A percentile compares a stretch with the other conserved stretches of the same genome.
Conservation (phyloP, 64 coral and sea anemone species). For the Montipora foliosa region DNA sequence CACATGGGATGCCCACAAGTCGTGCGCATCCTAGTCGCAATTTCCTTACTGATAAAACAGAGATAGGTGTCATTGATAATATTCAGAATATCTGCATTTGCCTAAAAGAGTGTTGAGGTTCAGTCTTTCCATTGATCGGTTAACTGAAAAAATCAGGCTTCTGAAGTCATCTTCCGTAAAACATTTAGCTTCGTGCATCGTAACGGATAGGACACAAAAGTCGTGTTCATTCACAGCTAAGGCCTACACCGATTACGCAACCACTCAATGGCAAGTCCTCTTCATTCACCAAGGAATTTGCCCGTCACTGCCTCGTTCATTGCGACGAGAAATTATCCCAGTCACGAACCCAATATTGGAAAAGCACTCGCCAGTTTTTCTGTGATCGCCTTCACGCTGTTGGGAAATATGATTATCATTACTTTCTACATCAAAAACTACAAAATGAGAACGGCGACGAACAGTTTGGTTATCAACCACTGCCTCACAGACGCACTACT, state of each 20-base stretch:
- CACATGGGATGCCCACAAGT: no score
- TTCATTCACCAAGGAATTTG: not conserved
- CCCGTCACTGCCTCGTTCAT: not conserved
- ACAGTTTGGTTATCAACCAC: constrained; percentile 76
- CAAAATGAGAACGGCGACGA: constrained; percentile 88
- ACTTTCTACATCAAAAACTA: constrained; percentile 73
- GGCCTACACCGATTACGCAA: not conserved
- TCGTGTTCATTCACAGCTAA: no score
- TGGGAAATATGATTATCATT: constrained; percentile 66
- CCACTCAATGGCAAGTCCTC: not conserved
- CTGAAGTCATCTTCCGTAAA: no score
- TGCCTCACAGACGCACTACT: constrained; percentile 74
- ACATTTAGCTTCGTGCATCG: no score
- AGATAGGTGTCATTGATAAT: no score
- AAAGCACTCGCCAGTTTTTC: not conserved
- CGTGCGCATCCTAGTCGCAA: no score
- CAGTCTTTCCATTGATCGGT: no score
- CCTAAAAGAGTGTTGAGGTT: no score
- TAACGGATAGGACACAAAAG: no score
- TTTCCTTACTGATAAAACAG: no score
- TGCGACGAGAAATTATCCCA: not conserved
- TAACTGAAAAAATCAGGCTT: no score
- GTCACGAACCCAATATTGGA: not conserved
- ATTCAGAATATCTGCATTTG: no score
- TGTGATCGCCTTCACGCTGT: constrained; percentile 25